These are phyloP conservation scores for Hydra vulgaris DNA, from an alignment of 30 jellyfish, hydroid and myxozoan species.

Conservation along the genomic window DNA sequence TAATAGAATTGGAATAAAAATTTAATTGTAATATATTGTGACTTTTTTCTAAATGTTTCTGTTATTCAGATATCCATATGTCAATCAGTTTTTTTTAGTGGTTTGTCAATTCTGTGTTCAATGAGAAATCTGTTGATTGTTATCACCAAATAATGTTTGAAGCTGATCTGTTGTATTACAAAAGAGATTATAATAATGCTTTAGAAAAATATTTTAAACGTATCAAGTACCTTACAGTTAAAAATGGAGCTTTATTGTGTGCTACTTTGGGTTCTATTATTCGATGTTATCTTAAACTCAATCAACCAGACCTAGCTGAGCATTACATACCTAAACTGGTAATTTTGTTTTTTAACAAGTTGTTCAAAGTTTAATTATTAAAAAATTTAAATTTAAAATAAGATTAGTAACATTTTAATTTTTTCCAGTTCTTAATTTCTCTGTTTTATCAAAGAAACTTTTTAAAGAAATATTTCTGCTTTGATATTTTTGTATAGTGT, in stretches of 20 bases:
- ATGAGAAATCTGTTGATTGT: not conserved
- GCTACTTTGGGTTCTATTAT: slow-evolving; percentile 14
- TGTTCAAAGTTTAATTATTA: not conserved
- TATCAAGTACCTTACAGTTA: not conserved
- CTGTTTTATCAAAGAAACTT: too few species aligned
- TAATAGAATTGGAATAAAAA: too few species aligned
- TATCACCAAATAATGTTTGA: not conserved
- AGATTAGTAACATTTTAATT: too few species aligned
- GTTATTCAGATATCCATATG: too few species aligned
- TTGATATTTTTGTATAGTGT: too few species aligned
- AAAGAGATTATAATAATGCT: not conserved
- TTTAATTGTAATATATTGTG: too few species aligned
- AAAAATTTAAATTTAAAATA: too few species aligned
- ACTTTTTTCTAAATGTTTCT: too few species aligned
- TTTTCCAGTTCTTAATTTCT: too few species aligned
- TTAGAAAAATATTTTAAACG: not conserved
- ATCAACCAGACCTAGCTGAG: slow-evolving; percentile 10
- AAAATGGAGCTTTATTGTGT: not conserved
- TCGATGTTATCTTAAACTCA: slow-evolving; percentile 15
- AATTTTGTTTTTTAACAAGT: not conserved
- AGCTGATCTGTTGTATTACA: slow-evolving; percentile 11
- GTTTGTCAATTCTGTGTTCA: not conserved
- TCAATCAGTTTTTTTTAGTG: not conserved
- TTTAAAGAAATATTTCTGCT: too few species aligned
- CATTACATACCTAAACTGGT: not conserved